Base-by-base conservation (phyloP, 2,797 vertebrate species). In the Pipistrellus nathusii region DNA sequence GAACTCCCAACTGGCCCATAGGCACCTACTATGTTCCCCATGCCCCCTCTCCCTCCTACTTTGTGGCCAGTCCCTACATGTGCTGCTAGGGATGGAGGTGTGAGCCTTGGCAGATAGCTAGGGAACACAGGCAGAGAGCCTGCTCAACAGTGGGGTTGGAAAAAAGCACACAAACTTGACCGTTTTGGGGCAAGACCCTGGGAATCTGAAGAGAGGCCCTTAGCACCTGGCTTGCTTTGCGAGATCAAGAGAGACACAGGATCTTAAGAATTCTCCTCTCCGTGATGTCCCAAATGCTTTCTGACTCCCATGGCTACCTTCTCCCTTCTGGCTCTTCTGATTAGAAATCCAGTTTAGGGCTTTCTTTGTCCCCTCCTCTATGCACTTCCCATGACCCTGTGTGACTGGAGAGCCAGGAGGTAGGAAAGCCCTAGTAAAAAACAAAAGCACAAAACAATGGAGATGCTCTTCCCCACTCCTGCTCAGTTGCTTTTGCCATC, bases 401-500 rank as follows among this genome's bases (percentile, higher is more conserved):
- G 18, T 80, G 25, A 81, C 12, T 35, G 15, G 25, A 30, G 18
- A 12, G 69, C 30, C 18, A 66, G 35, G 25, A 48, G 8, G 6
- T 51, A 30, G 53, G 75, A 68, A 0, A 46, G 18, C 41, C 32
- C 71, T 1, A 64, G 87, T 44, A 21, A 71, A 72, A 30, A 27
- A 38, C 23, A 72, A 71, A 25, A 15, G 12, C 11, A 72, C 21
- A 41, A 27, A 84, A 8, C 44, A 38, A 20, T 46, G 44, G 44
- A 48, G 14, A 21, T 5, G 8, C 20, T 76, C 30, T n/a, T 55
- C 6, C 4, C 25, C 14, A 3, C 12, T 21, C 2, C 71, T 53
- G 23, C 35, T 18, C 11, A 21, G 1, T 3, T 10, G 23, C 64
- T 30, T 62, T 8, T 0, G 0, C 30, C 38, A 15, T 25, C 38